Conservation (phyloP, 1,140 invertebrate genomes). For the Charaxes varanes region DNA sequence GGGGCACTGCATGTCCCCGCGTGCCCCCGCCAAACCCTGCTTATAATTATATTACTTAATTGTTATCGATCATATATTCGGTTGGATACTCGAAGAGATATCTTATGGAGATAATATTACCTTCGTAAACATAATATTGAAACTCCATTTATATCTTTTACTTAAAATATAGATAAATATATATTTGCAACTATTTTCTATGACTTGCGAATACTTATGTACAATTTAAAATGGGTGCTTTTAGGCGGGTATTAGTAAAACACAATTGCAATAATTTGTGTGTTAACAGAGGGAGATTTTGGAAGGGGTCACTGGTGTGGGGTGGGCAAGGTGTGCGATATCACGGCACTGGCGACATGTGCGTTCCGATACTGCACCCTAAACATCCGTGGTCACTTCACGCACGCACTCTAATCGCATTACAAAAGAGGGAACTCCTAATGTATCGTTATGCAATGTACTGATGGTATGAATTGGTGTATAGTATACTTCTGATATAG, state of each 20-base stretch:
- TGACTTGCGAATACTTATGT: not conserved
- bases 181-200: not conserved
- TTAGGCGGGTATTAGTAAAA: conserved; percentile 21
- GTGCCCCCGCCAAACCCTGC: too few species aligned
- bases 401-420: conserved; percentile 41
- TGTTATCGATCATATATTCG: too few species aligned
- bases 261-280: conserved; percentile 36
- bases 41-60: too few species aligned
- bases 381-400: conserved; percentile 32
- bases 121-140: not conserved
- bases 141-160: not conserved
- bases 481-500: not conserved
- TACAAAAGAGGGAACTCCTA: conserved; percentile 30
- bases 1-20: too few species aligned
- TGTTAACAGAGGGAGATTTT: conserved; percentile 42
- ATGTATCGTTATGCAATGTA: not conserved
- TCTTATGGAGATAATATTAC: too few species aligned
- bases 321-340: conserved; percentile 64
- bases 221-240: too few species aligned
- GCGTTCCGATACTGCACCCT: conserved; percentile 60
- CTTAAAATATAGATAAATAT: not conserved
- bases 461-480: not conserved
- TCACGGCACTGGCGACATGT: conserved; percentile 57
- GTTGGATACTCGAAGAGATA: too few species aligned
- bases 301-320: conserved; percentile 49